Evolutionary conservation across 2,113 vertebrate species (phyloP), one percentile per base, ranked within the genome.

Genomic region (Hassar affinis): DNA sequence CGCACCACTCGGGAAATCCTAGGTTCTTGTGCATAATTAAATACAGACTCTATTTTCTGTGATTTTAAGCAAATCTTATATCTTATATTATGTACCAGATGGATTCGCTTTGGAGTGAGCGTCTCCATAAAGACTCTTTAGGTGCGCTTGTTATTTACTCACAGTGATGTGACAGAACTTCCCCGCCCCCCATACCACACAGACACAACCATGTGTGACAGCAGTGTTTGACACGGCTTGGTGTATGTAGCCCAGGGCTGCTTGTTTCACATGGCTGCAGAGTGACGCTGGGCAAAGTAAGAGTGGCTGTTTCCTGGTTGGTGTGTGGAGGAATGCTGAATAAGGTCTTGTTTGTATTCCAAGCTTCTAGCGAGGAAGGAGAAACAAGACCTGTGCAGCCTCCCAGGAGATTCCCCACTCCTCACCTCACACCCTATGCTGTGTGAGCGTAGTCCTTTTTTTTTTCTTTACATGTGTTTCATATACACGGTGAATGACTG

Each of bases 341-440:
- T 83, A 89, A 87, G 85, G 81, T 35, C n/a, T 78, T 88, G 83
- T 86, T 84, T 88, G 82, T 87, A 79, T 86, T 86, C 66, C 20
- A 51, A 81, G 54, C 47, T 42, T 25, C 12, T 61, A 72, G 74
- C 35, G 7, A 47, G 61, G 64, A 78, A 52, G 59, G 54, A 64
- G 86, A 82, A 88, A 90, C 51, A 27, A 84, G 82, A 86, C 84
- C 81, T 84, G 80, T n/a, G 3, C 18, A 12, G 49, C 27, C 51
- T 83, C 77, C 80, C 82, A n/a, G 52, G 84, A 84, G 86, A 77
- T 57, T 75, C 11, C 42, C 51, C 25, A 51, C 59, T 69, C 68
- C 80, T 85, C 52, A 79, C 30, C 68, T 82, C 61, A 74, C 11
- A 66, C 71, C 33, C 20, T 52, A 54, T 33, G 3, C 30, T 5